Evolutionary conservation across 2,888 invertebrate genomes (phyloP).

Genomic region (Cerastoderma edule): DNA sequence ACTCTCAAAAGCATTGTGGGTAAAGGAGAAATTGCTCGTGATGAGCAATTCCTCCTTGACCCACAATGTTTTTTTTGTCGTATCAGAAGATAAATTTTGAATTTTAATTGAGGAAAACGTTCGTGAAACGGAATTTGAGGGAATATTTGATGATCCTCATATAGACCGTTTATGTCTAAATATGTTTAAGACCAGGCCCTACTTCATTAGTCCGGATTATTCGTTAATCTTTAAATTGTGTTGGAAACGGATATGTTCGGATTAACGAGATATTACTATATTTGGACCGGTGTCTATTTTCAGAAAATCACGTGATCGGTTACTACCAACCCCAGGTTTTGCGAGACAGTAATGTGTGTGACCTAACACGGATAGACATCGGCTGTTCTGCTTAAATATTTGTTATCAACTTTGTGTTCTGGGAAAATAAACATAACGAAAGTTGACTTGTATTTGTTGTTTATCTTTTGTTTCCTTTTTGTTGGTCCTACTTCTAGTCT

Average conservation of each 20-base stretch:
- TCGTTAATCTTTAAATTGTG: neutral
- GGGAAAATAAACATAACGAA: too few species aligned
- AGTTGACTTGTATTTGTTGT: too few species aligned
- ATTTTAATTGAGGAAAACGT: neutral
- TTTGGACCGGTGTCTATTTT: too few species aligned
- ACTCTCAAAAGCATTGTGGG: too few species aligned
- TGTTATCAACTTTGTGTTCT: too few species aligned
- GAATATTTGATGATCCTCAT: neutral
- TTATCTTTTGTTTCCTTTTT: too few species aligned
- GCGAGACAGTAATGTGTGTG: slow-evolving; percentile 13
- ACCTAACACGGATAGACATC: neutral
- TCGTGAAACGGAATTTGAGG: neutral
- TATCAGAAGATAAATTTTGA: too few species aligned
- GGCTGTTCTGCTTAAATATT: slow-evolving; percentile 4
- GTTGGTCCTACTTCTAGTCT: too few species aligned
- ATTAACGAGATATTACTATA: too few species aligned
- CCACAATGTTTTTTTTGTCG: too few species aligned
- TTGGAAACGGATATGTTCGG: neutral
- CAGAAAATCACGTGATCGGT: slow-evolving; percentile 16
- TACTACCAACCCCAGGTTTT: slow-evolving; percentile 10
- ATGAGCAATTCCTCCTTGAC: too few species aligned
- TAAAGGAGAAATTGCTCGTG: too few species aligned
- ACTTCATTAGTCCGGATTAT: neutral
- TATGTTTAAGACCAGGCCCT: neutral
- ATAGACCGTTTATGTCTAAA: neutral